These are phyloP conservation scores for Hafferia zeledoni DNA, from an alignment of 2,797 vertebrate genomes.

Conservation along the genomic window DNA sequence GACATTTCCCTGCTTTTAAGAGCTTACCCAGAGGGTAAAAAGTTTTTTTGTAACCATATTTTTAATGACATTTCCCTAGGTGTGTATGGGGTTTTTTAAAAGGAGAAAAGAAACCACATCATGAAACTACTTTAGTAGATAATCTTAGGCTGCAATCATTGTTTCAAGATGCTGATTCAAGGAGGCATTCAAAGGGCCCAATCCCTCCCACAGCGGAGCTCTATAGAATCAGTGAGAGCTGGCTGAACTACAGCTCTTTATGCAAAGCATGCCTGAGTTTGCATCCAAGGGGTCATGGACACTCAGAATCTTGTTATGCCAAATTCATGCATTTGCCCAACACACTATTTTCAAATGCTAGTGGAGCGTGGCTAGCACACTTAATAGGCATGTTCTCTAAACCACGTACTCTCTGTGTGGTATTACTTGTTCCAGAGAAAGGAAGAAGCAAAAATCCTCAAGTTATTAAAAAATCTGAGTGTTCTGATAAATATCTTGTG, in stretches of 20 bases:
- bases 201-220: background rate
- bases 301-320: background rate
- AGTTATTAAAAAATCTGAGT: background rate
- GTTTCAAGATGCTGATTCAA: background rate
- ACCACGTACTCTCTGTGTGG: background rate
- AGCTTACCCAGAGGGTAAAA: background rate
- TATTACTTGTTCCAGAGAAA: background rate
- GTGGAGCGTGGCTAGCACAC: background rate
- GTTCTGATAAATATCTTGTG: background rate
- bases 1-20: slow-evolving; percentile 27
- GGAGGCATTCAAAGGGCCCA: background rate
- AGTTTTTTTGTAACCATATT: background rate
- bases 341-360: background rate
- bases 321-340: background rate
- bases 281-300: background rate
- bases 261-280: background rate
- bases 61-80: background rate
- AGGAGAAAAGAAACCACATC: background rate
- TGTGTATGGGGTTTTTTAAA: background rate
- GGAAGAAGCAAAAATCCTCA: background rate
- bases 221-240: background rate
- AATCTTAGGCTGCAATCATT: background rate
- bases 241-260: background rate
- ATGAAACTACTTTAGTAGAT: background rate
- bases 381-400: background rate